Evolutionary conservation across 2,888 invertebrate genomes (phyloP).

Genomic region (Limenitis camilla): DNA sequence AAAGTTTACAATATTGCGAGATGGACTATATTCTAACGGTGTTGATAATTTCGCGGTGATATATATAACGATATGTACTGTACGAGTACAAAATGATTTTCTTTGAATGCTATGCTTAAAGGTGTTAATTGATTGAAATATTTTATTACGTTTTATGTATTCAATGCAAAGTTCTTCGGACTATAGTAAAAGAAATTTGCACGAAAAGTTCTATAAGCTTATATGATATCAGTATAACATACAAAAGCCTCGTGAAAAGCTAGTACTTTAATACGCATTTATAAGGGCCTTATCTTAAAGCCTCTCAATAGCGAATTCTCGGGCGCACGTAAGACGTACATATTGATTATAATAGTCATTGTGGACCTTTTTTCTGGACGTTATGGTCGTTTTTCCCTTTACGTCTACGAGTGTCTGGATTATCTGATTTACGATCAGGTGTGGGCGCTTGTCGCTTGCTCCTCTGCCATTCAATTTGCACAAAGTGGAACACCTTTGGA

Average conservation of each 20-base stretch:
- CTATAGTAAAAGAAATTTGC: too few relatives aligned
- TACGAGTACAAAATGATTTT: too few relatives aligned
- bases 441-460: conserved; percentile 45
- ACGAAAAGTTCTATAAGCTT: too few relatives aligned
- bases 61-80: too few relatives aligned
- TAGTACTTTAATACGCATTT: conserved; percentile 62
- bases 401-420: conserved; percentile 24
- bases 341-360: conserved; percentile 26
- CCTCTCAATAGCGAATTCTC: conserved; percentile 62
- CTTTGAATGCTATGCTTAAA: too few relatives aligned
- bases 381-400: conserved; percentile 42
- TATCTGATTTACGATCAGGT: conserved; percentile 61
- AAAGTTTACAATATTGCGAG: too few relatives aligned
- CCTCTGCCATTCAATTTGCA: conserved; percentile 55
- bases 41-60: too few relatives aligned
- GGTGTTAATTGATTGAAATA: too few relatives aligned
- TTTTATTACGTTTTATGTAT: too few relatives aligned
- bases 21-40: too few relatives aligned
- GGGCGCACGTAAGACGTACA: conserved; percentile 40
- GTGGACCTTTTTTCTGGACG: conserved; percentile 34
- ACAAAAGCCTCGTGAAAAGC: conserved; percentile 31
- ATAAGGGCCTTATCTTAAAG: conserved; percentile 62
- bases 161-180: too few relatives aligned
- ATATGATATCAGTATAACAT: too few relatives aligned
- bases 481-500: conserved; percentile 56